phyloP scores from a whole-genome alignment of 92 coral and sea anemone species.

The Isaurus tuberculatus region DNA sequence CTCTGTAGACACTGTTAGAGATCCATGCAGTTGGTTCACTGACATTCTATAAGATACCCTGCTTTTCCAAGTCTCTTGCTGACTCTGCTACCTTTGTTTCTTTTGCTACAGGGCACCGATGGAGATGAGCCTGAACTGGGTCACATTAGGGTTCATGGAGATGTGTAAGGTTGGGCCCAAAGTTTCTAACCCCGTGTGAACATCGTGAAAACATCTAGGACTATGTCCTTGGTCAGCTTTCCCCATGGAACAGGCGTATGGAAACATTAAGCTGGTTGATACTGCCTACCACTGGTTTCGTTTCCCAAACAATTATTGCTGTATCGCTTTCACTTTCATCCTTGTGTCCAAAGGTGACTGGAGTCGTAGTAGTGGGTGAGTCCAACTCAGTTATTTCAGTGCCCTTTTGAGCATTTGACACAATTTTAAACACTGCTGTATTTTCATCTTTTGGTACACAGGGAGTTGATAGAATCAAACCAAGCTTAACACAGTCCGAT shows the following conservation, averaged over 20 bases:
- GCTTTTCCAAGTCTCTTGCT: conserved; percentile 36
- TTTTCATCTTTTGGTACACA: background rate
- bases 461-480: background rate
- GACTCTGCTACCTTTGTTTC: conserved; percentile 47
- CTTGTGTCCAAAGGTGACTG: conserved; percentile 1
- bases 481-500: conserved; percentile 8
- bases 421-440: background rate
- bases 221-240: conserved; percentile 38
- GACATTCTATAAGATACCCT: conserved; percentile 51
- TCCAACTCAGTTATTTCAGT: background rate
- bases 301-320: background rate
- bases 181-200: conserved; percentile 49
- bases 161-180: conserved; percentile 53
- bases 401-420: conserved; percentile 16
- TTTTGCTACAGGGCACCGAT: conserved; percentile 49
- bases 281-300: background rate
- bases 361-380: conserved; percentile 5
- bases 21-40: conserved; percentile 55
- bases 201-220: conserved; percentile 38
- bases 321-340: background rate
- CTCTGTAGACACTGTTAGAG: conserved; percentile 51
- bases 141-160: conserved; percentile 46
- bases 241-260: conserved; percentile 40
- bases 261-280: conserved; percentile 10
- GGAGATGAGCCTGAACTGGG: conserved; percentile 54